These are phyloP conservation scores for Dryobotodes eremita DNA, from an alignment of 2,888 invertebrate genomes.

Conservation along the genomic window DNA sequence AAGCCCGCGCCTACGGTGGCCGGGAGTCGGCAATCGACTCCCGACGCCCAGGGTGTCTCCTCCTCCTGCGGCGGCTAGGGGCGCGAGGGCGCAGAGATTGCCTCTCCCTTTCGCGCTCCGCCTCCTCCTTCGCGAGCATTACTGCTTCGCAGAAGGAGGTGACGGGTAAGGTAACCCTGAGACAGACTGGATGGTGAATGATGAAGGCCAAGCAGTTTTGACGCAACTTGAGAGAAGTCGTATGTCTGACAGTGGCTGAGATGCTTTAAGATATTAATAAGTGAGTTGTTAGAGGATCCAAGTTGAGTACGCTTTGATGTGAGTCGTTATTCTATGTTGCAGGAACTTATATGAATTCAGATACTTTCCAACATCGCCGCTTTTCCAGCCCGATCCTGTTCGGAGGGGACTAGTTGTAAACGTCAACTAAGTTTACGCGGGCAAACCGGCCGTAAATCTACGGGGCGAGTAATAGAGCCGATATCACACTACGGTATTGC, in stretches of 20 bases:
- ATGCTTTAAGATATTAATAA: background rate
- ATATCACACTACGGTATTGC: constrained; percentile 66
- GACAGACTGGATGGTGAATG: background rate
- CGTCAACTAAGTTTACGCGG: constrained; percentile 74
- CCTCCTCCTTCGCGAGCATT: no score
- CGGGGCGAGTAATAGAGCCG: constrained; percentile 62
- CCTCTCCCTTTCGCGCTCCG: no score
- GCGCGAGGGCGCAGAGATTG: no score
- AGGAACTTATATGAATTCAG: no score
- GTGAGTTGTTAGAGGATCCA: background rate
- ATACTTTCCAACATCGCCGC: background rate
- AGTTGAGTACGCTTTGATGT: background rate
- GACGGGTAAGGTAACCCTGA: background rate
- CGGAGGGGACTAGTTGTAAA: constrained; percentile 69
- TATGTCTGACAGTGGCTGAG: background rate
- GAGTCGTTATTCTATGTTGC: background rate
- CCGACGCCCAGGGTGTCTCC: no score
- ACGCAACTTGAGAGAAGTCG: background rate
- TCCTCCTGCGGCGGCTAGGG: no score
- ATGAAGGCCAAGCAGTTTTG: background rate
- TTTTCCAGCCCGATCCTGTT: constrained; percentile 34
- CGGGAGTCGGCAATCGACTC: no score
- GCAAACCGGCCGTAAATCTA: constrained; percentile 72
- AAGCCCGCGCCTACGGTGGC: no score
- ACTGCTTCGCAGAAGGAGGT: no score